Evolutionary conservation across 2,113 vertebrate species (phyloP).

Genomic region (Miniopterus natalensis): DNA sequence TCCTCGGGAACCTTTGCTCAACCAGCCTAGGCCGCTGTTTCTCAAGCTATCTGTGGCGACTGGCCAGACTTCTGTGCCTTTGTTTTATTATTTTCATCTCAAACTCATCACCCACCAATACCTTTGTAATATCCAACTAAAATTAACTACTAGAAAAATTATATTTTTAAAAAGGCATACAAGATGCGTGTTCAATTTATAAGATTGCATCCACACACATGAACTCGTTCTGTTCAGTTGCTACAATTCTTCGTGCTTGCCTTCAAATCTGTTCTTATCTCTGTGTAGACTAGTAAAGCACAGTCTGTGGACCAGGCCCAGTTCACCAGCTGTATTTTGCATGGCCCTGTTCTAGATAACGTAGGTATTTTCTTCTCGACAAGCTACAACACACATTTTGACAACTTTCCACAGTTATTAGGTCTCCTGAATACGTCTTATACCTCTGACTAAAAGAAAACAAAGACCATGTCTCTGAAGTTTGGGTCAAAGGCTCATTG

Average conservation of each 20-base stretch:
- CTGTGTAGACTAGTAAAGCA: background rate
- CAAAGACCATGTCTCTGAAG: background rate
- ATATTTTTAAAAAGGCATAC: background rate
- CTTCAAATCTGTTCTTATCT: background rate
- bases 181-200: background rate
- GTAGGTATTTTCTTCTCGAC: background rate
- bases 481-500: background rate
- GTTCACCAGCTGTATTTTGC: background rate
- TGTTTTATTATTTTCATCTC: constrained; percentile 11
- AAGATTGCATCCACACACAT: background rate
- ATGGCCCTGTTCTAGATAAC: background rate
- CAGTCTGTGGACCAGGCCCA: background rate
- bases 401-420: background rate
- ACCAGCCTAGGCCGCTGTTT: background rate
- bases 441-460: background rate
- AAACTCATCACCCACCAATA: background rate
- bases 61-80: background rate
- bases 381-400: background rate
- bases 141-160: constrained; percentile 3
- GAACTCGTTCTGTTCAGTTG: background rate
- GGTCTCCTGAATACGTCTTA: background rate
- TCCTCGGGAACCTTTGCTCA: background rate
- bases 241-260: background rate
- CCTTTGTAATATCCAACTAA: background rate
- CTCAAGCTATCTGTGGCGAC: background rate